phyloP scores from a whole-genome alignment of 2,888 invertebrate genomes.

The Brenthis ino region DNA sequence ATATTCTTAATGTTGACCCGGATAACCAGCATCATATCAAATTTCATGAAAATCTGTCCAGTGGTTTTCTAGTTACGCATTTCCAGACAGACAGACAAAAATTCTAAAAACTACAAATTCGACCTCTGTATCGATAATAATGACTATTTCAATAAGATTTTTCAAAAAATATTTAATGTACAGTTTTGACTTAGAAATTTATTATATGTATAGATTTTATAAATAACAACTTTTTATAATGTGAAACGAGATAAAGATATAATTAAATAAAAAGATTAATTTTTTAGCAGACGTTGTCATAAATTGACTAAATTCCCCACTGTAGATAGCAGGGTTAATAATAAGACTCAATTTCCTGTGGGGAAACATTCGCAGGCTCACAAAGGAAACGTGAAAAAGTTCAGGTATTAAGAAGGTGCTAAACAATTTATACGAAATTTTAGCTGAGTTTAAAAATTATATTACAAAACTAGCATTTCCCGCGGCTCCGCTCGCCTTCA shows the following conservation, averaged over 20 bases:
- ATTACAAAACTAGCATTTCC: background rate
- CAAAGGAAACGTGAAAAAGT: constrained; percentile 42
- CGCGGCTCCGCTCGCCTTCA: too few species aligned
- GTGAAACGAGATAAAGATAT: background rate
- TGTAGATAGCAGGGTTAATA: constrained; percentile 32
- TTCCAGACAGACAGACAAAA: too few species aligned
- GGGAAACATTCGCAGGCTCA: constrained; percentile 41
- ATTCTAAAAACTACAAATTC: too few species aligned
- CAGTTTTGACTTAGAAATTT: too few species aligned
- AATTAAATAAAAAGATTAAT: constrained; percentile 12
- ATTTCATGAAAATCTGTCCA: too few species aligned
- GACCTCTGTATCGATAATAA: too few species aligned
- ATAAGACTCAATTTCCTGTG: constrained; percentile 46
- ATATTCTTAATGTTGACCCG: too few species aligned
- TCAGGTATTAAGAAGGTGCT: constrained; percentile 34
- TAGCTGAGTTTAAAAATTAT: background rate
- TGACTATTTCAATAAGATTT: too few species aligned
- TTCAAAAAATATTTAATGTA: too few species aligned
- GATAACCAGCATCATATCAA: too few species aligned
- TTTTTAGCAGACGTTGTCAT: constrained; percentile 23
- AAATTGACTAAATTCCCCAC: constrained; percentile 28
- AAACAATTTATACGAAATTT: constrained; percentile 9
- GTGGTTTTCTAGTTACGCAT: too few species aligned
- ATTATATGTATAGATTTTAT: too few species aligned
- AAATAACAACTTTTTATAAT: background rate